A percentile compares a stretch with the other conserved stretches of the same genome.
These are phyloP conservation scores for Drosophila trapezifrons DNA, from an alignment of 1,140 invertebrate species.

Conservation along the genomic window DNA sequence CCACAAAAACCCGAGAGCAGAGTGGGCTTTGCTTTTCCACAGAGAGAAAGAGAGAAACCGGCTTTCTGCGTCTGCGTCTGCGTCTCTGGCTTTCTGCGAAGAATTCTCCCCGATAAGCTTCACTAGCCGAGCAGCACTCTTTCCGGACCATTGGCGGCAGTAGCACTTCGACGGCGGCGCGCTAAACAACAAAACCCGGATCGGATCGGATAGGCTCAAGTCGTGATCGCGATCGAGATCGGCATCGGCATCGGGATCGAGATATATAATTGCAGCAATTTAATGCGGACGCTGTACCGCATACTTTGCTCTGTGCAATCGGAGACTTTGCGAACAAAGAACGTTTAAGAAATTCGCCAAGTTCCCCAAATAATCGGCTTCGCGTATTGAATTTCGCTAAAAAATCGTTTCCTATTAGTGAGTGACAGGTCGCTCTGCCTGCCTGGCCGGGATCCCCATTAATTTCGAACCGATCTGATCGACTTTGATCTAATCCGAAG, in stretches of 20 bases:
- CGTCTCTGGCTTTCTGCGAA: constrained; percentile 58
- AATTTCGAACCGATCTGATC: constrained; percentile 35
- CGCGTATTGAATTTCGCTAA: constrained; percentile 34
- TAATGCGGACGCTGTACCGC: constrained; percentile 38
- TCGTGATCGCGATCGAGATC: constrained; percentile 27
- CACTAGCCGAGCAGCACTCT: constrained; percentile 55
- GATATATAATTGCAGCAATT: constrained; percentile 44
- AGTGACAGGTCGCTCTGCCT: constrained; percentile 33
- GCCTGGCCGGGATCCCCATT: constrained; percentile 33
- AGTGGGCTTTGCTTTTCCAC: constrained; percentile 17
- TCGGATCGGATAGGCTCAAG: constrained; percentile 13
- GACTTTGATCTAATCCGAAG: constrained; percentile 66
- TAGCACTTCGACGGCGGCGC: constrained; percentile 70
- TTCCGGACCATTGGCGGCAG: constrained; percentile 78
- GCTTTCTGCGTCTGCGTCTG: constrained; percentile 61
- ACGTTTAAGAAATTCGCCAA: constrained; percentile 36
- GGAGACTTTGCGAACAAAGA: constrained; percentile 37
- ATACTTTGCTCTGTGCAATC: constrained; percentile 29
- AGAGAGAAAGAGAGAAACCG: constrained; percentile 49
- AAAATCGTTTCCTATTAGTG: constrained; percentile 47
- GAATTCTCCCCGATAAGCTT: constrained; percentile 56
- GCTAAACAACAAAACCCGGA: constrained; percentile 57
- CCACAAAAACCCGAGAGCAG: constrained; percentile 24
- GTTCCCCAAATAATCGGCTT: constrained; percentile 35
- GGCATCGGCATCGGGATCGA: constrained; percentile 35